Percentiles rank a stretch among this genome's conserved stretches.
These are phyloP conservation scores for Castor canadensis DNA, from an alignment of 2,113 vertebrate genomes.

Conservation along the genomic window DNA sequence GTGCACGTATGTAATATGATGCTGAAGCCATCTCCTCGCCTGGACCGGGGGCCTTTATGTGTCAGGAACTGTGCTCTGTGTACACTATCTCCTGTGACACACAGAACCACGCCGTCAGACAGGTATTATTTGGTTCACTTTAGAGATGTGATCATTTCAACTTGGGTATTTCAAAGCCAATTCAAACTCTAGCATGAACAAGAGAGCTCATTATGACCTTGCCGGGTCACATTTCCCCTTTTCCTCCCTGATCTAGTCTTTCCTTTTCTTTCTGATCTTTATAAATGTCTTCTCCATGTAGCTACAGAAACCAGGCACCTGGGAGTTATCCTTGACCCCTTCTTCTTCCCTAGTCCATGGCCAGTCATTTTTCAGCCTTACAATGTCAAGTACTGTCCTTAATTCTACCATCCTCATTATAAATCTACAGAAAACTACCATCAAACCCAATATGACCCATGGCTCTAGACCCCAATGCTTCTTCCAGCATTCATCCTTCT, in stretches of 20 bases:
- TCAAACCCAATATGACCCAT: not conserved
- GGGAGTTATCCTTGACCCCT: not conserved
- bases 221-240: rapidly evolving
- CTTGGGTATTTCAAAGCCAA: not conserved
- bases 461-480: not conserved
- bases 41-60: not conserved
- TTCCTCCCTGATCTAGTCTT: not conserved
- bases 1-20: not conserved
- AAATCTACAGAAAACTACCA: not conserved
- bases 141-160: not conserved
- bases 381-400: not conserved
- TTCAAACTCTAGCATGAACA: not conserved
- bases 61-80: not conserved
- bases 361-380: not conserved
- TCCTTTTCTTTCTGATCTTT: not conserved
- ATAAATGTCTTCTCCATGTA: not conserved
- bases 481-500: not conserved
- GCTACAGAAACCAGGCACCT: not conserved
- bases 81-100: not conserved
- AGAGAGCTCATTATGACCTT: not conserved
- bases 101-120: not conserved
- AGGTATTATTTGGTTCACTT: not conserved
- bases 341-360: not conserved
- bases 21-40: not conserved
- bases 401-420: not conserved